Evolutionary conservation across 2,888 invertebrate genomes (phyloP), one percentile per base, ranked within the genome.

Genomic region (Ochropleura leucogaster): DNA sequence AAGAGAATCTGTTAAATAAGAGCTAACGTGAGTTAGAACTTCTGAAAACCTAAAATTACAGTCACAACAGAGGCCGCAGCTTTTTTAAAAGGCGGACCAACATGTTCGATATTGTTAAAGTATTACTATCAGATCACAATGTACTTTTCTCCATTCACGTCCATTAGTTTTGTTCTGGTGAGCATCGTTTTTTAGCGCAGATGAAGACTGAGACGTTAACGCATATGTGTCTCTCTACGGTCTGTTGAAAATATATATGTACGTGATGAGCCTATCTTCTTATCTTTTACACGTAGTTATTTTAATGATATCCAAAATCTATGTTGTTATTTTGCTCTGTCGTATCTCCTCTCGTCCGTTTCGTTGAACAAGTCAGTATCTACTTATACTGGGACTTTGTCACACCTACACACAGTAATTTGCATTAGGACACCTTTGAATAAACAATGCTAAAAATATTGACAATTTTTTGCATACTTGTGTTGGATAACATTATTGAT

Each of bases 241-340:
- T 12, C 5, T 12, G 47, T 47, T 47, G 47, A 47, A 47, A 12
- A 49, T 49, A 6, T 49, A 46, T 8, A 49, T 18, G 51, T 51
- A 49, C 51, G 51, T 51, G 42, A 18, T 18, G 44, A 18, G 12
- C 14, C 42, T 49, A 20, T n/a, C 16, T n/a, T 16, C n/a, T 7
- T 18, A 16, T 12, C 18, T 51, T 16, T 20, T n/a, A 68, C 9
- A 53, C 14, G 44, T 46, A 46, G 30, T 12, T 18, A 30, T 74
- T 60, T 60, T 51, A 40, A 40, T 62, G n/a, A 20, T 73, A 62
- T 10, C n/a, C 44, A 51, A 59, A 44, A 14, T 12, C 16, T n/a
- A 72, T 20, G 40, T 47, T 42, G 47, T 74, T 7, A 74, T 42
- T 74, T 42, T n/a, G 30, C 44, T 74, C 12, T 20, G 65, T 59